Conservation (phyloP, 1,140 invertebrate species). For the Drosophila burlai region DNA sequence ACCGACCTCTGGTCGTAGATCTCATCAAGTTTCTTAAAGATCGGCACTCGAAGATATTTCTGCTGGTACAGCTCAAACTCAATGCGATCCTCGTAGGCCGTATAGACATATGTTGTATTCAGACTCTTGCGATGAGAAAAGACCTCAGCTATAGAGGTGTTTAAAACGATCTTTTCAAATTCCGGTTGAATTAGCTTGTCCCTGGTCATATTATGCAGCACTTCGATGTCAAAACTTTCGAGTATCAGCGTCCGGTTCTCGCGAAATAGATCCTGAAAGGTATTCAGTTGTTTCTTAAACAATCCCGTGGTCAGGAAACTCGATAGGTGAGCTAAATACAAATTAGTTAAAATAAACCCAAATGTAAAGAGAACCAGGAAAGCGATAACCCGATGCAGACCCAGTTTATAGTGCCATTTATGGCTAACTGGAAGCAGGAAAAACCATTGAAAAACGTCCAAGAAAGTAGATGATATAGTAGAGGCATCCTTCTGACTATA, state of each 20-base stretch:
- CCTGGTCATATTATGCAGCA: conserved; percentile 9
- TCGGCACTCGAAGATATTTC: conserved; percentile 29
- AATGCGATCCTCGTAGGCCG: conserved; percentile 34
- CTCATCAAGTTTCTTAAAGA: conserved; percentile 19
- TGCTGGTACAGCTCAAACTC: conserved; percentile 29
- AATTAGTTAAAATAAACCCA: conserved; percentile 28
- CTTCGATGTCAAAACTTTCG: conserved; percentile 23
- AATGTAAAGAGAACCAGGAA: conserved; percentile 28
- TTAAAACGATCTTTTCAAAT: conserved; percentile 5
- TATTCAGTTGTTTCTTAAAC: conserved; percentile 26
- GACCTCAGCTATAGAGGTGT: background rate
- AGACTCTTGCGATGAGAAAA: conserved; percentile 21
- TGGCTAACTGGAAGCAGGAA: conserved; percentile 5
- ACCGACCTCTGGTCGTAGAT: conserved; percentile 27
- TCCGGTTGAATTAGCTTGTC: conserved; percentile 8
- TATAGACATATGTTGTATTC: conserved; percentile 19
- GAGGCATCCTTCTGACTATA: background rate
- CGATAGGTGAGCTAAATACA: conserved; percentile 30
- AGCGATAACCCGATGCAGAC: background rate
- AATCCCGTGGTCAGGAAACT: conserved; percentile 28
- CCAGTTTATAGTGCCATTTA: conserved; percentile 14
- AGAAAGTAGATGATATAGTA: background rate
- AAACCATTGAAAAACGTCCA: conserved; percentile 39
- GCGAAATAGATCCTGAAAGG: conserved; percentile 22
- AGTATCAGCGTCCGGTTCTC: conserved; percentile 8